Evolutionary conservation across 2,797 vertebrate species (phyloP), one percentile per base, ranked within the genome.

Genomic region (Fundulus diaphanus): DNA sequence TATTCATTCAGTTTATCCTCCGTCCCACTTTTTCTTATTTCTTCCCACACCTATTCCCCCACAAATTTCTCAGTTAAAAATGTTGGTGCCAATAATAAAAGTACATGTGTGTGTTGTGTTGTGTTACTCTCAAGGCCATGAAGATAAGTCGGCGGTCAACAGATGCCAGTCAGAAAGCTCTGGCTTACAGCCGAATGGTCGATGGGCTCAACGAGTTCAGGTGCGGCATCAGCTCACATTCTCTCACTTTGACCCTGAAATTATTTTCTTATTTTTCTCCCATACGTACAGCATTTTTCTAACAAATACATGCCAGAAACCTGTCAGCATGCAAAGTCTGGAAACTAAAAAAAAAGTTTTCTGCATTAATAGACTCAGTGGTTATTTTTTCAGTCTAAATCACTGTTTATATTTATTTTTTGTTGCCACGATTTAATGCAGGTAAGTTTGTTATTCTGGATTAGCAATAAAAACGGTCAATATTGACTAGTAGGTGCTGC

Each of bases 191-290:
- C 92, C 97, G 97, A 54, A 99, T 99, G 91, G 95, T 99, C 85
- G 98, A 99, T 33, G 97, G 98, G 69, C 95, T 99, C 46, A 99
- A 97, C 90, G 97, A 99, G 82, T 99, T 99, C 95, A 97, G 98
- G 98, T 99, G 91, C 81, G 92, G 7, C 74, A 70, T 71, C 77
- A 70, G 27, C 49, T 81, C 69, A 2, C 42, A 65, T 56, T 83
- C 37, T 72, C 56, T 31, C 67, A 63, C 31, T 18, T 3, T 66
- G 20, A 76, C 42, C 42, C 35, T 24, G 44, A 61, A 20, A 7
- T 42, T 7, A 40, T 3, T 49, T 31, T 35, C 18, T 52, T 9
- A 3, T 42, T 31, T 27, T 5, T 54, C 44, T 57, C 44, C 20
- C 42, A 46, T 35, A 11, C 22, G 59, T 42, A 20, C 29, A 70